Conservation (phyloP, 1,140 invertebrate species). For the Whitmania pigra region DNA sequence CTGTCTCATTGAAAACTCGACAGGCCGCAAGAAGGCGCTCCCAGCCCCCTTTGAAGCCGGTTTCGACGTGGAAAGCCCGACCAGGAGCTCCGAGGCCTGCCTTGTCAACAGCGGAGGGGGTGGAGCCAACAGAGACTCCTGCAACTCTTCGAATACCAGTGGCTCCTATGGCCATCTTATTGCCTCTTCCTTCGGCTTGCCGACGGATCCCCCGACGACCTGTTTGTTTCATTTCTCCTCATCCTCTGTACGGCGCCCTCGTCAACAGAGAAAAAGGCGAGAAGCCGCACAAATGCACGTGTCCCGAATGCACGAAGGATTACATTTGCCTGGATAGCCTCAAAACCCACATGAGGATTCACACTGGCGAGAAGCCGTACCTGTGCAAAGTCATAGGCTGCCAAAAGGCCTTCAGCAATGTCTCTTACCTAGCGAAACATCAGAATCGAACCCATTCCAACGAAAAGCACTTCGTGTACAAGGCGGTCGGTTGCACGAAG, state of each 20-base stretch:
- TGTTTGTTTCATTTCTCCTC: neutral
- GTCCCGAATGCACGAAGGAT: constrained; percentile 90
- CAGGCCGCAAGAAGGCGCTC: constrained; percentile 67
- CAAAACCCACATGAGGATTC: constrained; percentile 89
- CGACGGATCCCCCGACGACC: neutral
- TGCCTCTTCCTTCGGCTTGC: constrained; percentile 45
- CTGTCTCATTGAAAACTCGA: neutral
- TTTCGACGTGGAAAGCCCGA: constrained; percentile 85
- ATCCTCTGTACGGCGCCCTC: neutral
- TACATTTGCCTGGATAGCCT: constrained; percentile 93
- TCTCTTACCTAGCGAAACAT: constrained; percentile 93
- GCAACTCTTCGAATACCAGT: constrained; percentile 67
- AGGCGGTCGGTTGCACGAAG: constrained; percentile 89
- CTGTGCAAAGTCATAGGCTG: constrained; percentile 95
- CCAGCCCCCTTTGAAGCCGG: constrained; percentile 79
- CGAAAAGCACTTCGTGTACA: constrained; percentile 93
- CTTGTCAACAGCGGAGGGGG: constrained; percentile 58
- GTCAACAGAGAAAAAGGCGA: constrained; percentile 82
- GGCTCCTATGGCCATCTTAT: constrained; percentile 90
- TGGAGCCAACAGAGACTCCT: constrained; percentile 26
- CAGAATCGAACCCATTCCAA: constrained; percentile 97
- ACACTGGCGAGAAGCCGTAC: constrained; percentile 97
- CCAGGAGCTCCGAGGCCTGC: constrained; percentile 87
- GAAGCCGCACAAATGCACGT: constrained; percentile 96
- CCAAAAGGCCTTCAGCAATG: constrained; percentile 95